Percentiles rank a stretch among this genome's conserved stretches.
These are phyloP conservation scores for Holotrichia oblita DNA, from an alignment of 1,140 invertebrate species.

Conservation along the genomic window DNA sequence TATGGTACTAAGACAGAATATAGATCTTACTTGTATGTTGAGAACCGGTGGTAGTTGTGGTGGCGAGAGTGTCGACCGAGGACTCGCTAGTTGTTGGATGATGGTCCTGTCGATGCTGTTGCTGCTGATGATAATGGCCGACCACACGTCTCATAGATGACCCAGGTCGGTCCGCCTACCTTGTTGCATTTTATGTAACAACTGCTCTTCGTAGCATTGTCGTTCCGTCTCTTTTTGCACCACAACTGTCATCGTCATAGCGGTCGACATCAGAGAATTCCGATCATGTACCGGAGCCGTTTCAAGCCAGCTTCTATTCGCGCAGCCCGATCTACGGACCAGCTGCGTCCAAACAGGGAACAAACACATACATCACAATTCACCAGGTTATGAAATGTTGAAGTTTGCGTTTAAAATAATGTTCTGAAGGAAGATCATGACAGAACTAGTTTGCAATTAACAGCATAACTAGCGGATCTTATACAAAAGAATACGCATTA, in stretches of 20 bases:
- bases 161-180: conserved; percentile 20
- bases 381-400: background rate
- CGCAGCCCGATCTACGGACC: conserved; percentile 20
- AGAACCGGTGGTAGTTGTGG: conserved; percentile 42
- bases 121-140: background rate
- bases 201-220: background rate
- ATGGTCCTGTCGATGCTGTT: conserved; percentile 25
- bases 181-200: background rate
- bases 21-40: conserved; percentile 36
- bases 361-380: background rate
- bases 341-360: conserved; percentile 13
- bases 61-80: conserved; percentile 43
- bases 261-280: background rate
- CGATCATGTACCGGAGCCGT: background rate
- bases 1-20: no score
- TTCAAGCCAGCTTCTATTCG: background rate
- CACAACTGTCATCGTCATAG: background rate
- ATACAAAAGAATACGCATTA: no score
- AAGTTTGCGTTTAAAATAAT: background rate
- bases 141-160: conserved; percentile 28
- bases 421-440: no score
- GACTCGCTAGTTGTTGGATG: conserved; percentile 39
- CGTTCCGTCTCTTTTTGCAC: background rate
- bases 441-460: no score
- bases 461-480: no score